These are phyloP conservation scores for Heliconius hewitsoni DNA, from an alignment of 1,140 invertebrate genomes.

Conservation along the genomic window DNA sequence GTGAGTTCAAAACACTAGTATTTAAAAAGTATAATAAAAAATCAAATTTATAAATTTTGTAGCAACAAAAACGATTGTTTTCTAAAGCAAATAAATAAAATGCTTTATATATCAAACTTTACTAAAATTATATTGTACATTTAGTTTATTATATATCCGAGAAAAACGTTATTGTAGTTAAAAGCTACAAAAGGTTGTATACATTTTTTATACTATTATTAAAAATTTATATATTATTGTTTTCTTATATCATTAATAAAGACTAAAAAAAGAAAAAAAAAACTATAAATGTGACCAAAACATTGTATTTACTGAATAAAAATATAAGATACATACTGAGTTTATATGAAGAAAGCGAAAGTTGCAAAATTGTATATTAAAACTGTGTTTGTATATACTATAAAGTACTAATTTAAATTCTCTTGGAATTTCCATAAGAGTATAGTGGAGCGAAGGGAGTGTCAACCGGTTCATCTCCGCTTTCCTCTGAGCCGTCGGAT, in stretches of 20 bases:
- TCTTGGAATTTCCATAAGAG: conserved; percentile 75
- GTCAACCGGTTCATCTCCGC: conserved; percentile 89
- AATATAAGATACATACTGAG: conserved; percentile 61
- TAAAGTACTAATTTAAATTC: conserved; percentile 56
- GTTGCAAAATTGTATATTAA: conserved; percentile 16
- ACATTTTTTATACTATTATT: neutral
- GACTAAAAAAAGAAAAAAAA: conserved; percentile 30
- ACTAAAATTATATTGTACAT: neutral
- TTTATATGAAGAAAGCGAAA: conserved; percentile 26
- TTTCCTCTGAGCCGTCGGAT: conserved; percentile 96
- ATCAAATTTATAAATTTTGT: too few relatives aligned
- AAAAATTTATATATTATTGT: too few relatives aligned
- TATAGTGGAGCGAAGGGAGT: conserved; percentile 82
- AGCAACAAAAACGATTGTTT: too few relatives aligned
- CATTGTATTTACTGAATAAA: conserved; percentile 69
- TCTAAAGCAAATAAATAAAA: neutral
- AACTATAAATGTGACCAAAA: conserved; percentile 64
- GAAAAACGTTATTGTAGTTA: too few relatives aligned
- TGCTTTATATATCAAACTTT: neutral
- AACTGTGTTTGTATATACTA: conserved; percentile 11
- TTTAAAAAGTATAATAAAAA: too few relatives aligned
- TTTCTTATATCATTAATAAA: neutral
- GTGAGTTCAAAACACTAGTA: too few relatives aligned
- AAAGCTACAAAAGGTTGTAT: too few relatives aligned
- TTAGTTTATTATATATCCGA: too few relatives aligned